Evolutionary conservation across 2,113 vertebrate species (phyloP), one percentile per base, ranked within the genome.

Genomic region (Abramis brama): DNA sequence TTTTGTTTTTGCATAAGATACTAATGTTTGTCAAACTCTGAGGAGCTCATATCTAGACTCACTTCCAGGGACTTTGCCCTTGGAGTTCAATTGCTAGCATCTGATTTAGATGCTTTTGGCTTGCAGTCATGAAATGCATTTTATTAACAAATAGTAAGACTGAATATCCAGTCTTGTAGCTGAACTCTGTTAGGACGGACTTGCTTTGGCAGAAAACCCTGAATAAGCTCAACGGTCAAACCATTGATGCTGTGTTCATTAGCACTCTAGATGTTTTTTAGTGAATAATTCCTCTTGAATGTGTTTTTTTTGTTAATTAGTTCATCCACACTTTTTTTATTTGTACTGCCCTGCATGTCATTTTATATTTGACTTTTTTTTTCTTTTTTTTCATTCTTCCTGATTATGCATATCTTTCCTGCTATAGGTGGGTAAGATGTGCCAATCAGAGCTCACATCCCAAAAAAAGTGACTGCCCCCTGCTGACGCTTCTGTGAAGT

Each of bases 401-500:
- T 79, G 13, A 25, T 36, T 27, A 57, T 45, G 57, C 78, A 45
- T 80, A 36, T 80, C 36, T 43, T 43, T 68, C 43, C n/a, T 82
- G 8, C 79, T 83, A 76, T 70, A 71, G n/a, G 74, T 81, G 27
- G 74, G 47, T 17, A 30, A 74, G 81, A 87, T 60, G 79, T 70
- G 89, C 89, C 74, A 90, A 86, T 87, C 70, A 76, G 89, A 86
- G 64, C 83, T 89, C 47, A 52, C 19, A 15, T 33, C n/a, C 15
- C 43, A n/a, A 10, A 89, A 89, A 84, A 92, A 93, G 90, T 90
- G 91, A 91, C 91, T 89, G 92, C 93, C 91, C 91, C 90, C 91
- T 91, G 89, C 86, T 91, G 92, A 93, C 93, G 94, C 95, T 95
- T 95, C 94, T 94, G 92, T 95, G 94, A 95, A 95, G 94, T 95